phyloP scores from a whole-genome alignment of 2,797 vertebrate species.

The Aselliscus stoliczkanus region DNA sequence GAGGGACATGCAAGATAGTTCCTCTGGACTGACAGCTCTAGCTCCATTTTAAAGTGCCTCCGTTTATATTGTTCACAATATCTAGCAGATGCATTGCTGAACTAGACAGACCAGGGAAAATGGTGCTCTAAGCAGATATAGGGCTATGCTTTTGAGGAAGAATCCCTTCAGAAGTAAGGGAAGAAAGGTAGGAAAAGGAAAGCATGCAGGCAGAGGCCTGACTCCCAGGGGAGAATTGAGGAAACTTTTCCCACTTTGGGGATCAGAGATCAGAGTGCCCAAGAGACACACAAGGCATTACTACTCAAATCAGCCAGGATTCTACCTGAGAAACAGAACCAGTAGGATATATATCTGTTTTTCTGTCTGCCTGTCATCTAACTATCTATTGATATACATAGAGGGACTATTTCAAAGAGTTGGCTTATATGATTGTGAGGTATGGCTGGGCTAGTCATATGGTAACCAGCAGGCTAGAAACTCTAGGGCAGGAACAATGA shows the following conservation, averaged over 20 bases:
- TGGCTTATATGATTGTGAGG: background rate
- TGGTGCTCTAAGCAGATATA: background rate
- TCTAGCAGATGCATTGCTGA: background rate
- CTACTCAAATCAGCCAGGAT: background rate
- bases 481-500: background rate
- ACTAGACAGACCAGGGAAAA: background rate
- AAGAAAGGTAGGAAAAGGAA: background rate
- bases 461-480: background rate
- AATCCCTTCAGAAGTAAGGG: background rate
- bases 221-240: background rate
- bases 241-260: background rate
- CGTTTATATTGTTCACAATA: background rate
- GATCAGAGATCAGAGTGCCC: background rate
- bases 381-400: background rate
- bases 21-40: background rate
- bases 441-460: background rate
- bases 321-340: background rate
- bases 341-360: background rate
- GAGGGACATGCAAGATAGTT: background rate
- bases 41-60: background rate
- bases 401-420: background rate
- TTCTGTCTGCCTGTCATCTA: background rate
- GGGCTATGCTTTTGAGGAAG: background rate
- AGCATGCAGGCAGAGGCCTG: background rate
- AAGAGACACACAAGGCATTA: background rate